Evolutionary conservation across 2,113 vertebrate genomes (phyloP).

Genomic region (Semnornis frantzii): DNA sequence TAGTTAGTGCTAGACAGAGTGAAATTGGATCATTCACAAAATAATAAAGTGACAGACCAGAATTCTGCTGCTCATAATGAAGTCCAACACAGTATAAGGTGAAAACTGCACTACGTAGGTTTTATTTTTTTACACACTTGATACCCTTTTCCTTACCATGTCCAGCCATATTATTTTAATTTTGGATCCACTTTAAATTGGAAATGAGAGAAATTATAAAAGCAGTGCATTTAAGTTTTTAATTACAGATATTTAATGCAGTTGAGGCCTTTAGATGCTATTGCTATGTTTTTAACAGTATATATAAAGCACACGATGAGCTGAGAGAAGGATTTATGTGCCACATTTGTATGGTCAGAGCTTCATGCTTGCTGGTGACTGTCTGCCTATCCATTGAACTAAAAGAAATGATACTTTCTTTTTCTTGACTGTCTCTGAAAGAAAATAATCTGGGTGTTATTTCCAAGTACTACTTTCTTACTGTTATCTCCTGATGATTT

Average conservation of each 20-base stretch:
- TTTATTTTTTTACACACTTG: background rate
- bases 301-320: background rate
- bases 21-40: background rate
- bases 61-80: background rate
- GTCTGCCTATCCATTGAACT: background rate
- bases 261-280: constrained; percentile 18
- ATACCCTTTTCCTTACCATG: background rate
- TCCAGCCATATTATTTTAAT: background rate
- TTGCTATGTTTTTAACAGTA: background rate
- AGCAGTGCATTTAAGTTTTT: background rate
- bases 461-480: background rate
- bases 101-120: background rate
- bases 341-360: background rate
- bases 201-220: background rate
- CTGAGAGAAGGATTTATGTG: background rate
- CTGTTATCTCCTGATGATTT: background rate
- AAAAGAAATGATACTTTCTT: background rate
- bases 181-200: background rate
- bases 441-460: constrained; percentile 6
- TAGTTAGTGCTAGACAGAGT: background rate
- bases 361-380: background rate
- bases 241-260: background rate
- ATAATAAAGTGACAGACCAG: background rate
- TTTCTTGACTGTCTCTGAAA: background rate
- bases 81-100: background rate